Base-by-base conservation (phyloP, 2,888 invertebrate species). In the Luffia ferchaultella region DNA sequence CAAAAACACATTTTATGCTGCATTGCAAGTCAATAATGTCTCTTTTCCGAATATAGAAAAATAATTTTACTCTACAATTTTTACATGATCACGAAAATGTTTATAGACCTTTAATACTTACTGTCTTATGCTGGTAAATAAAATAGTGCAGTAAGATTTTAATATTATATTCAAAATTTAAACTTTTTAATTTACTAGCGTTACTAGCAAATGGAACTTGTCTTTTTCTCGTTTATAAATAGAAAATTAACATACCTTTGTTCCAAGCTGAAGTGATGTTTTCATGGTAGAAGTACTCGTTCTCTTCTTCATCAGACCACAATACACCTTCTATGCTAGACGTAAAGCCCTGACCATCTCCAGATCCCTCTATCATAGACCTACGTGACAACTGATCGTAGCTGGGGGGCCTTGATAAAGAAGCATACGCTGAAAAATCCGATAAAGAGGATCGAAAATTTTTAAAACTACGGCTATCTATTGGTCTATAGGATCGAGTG, bases 251-350 rank as follows among this genome's bases (percentile, higher is more conserved):
- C 76, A 63, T 41, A 84, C 85, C 84, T 84, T 83, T 70, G 69
- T 82, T 82, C 77, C 79, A 83, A 19, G 83, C 79, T 5, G 78
- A 63, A 2, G 79, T 79, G 30, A 84, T 75, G 50, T 84, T 83
- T 62, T 85, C 84, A 48, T 84, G 83, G 55, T 80, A 82, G 63
- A 84, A 82, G 55, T 85, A 85, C 59, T 83, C 83, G 53, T 74
- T 83, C 52, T 85, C 85, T 57, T 85, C 85, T 56, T 85, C 85
- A 69, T 85, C 85, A 1, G 84, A 84, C 85, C 85, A 85, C 58
- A 85, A 69, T 18, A 85, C 85, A 0, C 85, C 85, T 58, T 85
- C 85, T 30, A 85, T 85, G 54, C 85, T 85, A 16, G 85, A 85
- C n/a, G 82, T 83, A 49, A 79, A 70, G 2, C 72, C 75, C 45